Evolutionary conservation across 1,140 invertebrate species (phyloP), one percentile per base, ranked within the genome.

Genomic region (Tetragnatha versicolor): DNA sequence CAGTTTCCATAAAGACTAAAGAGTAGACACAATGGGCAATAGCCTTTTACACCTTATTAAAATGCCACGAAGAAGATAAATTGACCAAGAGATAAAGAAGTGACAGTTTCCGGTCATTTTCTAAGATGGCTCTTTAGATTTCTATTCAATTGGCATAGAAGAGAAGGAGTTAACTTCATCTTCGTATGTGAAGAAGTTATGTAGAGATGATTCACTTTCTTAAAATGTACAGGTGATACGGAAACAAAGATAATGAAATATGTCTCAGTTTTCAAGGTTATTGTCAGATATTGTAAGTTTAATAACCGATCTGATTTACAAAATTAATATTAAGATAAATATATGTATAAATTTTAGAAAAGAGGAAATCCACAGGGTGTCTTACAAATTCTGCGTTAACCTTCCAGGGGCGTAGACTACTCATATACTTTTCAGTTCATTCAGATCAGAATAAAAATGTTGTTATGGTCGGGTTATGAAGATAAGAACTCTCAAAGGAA

Each of bases 71-170:
- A 61, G 58, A 61, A 3, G 60, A 55, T 55, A 27, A 61, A 22
- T 61, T 20, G 60, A 29, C 60, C 31, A 20, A 61, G 14, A 37
- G 31, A 37, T 20, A 31, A 33, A 60, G 17, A 61, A 61, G 35
- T 61, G 31, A 35, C 31, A 7, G 33, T 61, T 61, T 61, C 60
- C 60, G 60, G 60, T 61, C 60, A 35, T 61, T 61, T 61, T 35
- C 20, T 39, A 22, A 22, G 17, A 29, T 14, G 25, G 27, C 5
- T 22, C 20, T 22, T 51, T 20, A 9, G 17, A 55, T 14, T 29
- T 35, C 60, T 20, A 47, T 47, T 20, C 12, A 47, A 20, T 17
- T 17, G 12, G 42, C 20, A 47, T 20, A 20, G 12, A 47, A 47
- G 42, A 37, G 60, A 61, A 29, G 25, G 31, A 61, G 10, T 22